phyloP scores from a whole-genome alignment of 2,888 invertebrate species.

The Latrodectus elegans region DNA sequence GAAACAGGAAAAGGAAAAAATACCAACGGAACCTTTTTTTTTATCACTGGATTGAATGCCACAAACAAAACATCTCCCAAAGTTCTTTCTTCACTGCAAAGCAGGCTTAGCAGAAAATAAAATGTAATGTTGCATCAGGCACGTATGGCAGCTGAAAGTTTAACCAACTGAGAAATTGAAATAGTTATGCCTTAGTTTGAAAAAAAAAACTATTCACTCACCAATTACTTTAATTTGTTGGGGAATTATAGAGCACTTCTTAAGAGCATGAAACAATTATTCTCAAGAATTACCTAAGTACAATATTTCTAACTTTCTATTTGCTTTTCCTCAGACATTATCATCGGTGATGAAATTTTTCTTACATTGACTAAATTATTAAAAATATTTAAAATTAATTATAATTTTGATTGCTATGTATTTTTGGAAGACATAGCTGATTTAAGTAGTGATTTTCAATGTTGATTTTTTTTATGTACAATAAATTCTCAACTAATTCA shows the following conservation, averaged over 20 bases:
- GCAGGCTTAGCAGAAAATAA: slow-evolving; percentile 50
- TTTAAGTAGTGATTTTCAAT: too few relatives aligned
- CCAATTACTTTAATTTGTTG: neutral
- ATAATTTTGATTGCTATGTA: too few relatives aligned
- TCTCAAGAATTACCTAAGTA: too few relatives aligned
- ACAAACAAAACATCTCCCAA: slow-evolving; percentile 38
- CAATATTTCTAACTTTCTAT: too few relatives aligned
- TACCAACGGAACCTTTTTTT: slow-evolving; percentile 22
- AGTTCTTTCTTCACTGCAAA: slow-evolving; percentile 12
- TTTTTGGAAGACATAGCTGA: too few relatives aligned
- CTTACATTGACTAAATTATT: too few relatives aligned
- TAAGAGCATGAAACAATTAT: too few relatives aligned
- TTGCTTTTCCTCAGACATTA: too few relatives aligned
- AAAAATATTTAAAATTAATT: too few relatives aligned
- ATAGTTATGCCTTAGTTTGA: slow-evolving; percentile 43
- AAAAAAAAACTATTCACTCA: slow-evolving; percentile 21
- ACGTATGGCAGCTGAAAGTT: slow-evolving; percentile 59
- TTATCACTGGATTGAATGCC: slow-evolving; percentile 24
- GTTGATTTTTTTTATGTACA: too few relatives aligned
- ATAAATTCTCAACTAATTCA: too few relatives aligned
- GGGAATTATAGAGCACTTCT: neutral
- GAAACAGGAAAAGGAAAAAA: slow-evolving; percentile 8
- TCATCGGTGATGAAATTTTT: too few relatives aligned
- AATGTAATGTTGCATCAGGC: slow-evolving; percentile 52
- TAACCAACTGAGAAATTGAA: slow-evolving; percentile 65